Evolutionary conservation across 2,113 vertebrate genomes (phyloP).

Genomic region (Takifugu flavidus): DNA sequence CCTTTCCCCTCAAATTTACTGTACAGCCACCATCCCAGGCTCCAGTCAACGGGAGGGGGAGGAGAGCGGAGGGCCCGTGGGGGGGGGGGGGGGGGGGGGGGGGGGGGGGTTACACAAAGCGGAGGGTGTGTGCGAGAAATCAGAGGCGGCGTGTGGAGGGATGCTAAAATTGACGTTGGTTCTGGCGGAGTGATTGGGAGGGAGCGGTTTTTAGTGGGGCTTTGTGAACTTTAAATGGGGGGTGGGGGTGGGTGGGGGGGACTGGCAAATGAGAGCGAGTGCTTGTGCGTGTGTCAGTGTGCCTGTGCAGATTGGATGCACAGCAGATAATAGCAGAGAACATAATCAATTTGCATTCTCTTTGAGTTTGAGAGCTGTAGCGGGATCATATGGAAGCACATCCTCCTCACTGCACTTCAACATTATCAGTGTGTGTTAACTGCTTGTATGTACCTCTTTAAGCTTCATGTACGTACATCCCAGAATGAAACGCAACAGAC

Average conservation of each 20-base stretch:
- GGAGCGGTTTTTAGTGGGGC: slow-evolving; percentile 66
- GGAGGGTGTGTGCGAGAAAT: slow-evolving; percentile 22
- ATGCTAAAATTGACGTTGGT: slow-evolving; percentile 61
- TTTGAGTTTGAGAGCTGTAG: slow-evolving; percentile 62
- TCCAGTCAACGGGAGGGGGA: slow-evolving; percentile 37
- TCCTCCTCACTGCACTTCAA: slow-evolving; percentile 41
- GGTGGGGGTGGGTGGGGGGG: neutral
- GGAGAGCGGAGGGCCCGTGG: slow-evolving; percentile 26
- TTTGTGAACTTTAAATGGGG: slow-evolving; percentile 50
- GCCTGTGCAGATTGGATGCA: slow-evolving; percentile 54
- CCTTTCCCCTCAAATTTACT: slow-evolving; percentile 30
- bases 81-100: slow-evolving; percentile 14
- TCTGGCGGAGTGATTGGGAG: slow-evolving; percentile 72
- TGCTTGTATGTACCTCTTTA: slow-evolving; percentile 30
- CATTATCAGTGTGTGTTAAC: slow-evolving; percentile 39
- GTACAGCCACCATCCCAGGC: slow-evolving; percentile 61
- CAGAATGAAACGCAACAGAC: slow-evolving; percentile 17
- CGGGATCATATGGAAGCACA: slow-evolving; percentile 45
- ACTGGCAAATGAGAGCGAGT: slow-evolving; percentile 10
- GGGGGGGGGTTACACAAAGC: slow-evolving; percentile 27
- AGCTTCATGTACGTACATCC: slow-evolving; percentile 33
- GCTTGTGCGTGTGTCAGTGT: slow-evolving; percentile 47
- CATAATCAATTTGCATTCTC: slow-evolving; percentile 53
- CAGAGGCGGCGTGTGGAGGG: slow-evolving; percentile 28
- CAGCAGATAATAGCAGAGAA: slow-evolving; percentile 43